Evolutionary conservation across 2,113 vertebrate species (phyloP).

Genomic region (Anthoscopus minutus): DNA sequence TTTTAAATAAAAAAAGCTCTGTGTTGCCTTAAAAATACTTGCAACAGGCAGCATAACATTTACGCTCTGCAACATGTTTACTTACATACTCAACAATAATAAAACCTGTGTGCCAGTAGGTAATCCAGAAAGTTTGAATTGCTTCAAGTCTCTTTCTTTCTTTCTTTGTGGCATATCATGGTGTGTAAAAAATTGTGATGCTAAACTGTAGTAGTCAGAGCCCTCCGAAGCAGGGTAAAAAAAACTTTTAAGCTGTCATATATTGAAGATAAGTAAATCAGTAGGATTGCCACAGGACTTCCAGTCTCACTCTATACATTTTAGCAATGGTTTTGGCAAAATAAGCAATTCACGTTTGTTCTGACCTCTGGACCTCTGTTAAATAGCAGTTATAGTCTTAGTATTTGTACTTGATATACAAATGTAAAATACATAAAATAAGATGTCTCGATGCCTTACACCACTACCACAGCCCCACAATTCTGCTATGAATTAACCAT

Average conservation of each 20-base stretch:
- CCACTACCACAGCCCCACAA: not conserved
- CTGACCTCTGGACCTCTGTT: not conserved
- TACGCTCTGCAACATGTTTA: not conserved
- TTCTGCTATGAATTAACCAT: not conserved
- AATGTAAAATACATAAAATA: not conserved
- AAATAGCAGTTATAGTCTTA: not conserved
- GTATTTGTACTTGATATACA: not conserved
- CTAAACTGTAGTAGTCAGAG: not conserved
- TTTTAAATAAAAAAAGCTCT: slow-evolving; percentile 29
- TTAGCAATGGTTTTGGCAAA: not conserved
- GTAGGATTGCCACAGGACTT: not conserved
- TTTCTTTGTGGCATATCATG: not conserved
- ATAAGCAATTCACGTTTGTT: not conserved
- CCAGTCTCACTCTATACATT: not conserved
- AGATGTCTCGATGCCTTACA: not conserved
- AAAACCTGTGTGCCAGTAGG: not conserved
- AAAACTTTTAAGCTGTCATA: not conserved
- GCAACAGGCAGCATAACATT: not conserved
- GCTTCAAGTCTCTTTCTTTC: not conserved
- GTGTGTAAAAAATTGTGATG: not conserved
- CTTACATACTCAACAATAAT: not conserved
- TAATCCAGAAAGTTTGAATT: not conserved
- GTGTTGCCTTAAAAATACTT: not conserved
- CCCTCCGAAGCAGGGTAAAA: not conserved
- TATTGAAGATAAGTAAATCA: not conserved